A percentile compares a stretch with the other conserved stretches of the same genome.
phyloP scores from a whole-genome alignment of 1,140 invertebrate genomes.

The Sycophaga agraensis region DNA sequence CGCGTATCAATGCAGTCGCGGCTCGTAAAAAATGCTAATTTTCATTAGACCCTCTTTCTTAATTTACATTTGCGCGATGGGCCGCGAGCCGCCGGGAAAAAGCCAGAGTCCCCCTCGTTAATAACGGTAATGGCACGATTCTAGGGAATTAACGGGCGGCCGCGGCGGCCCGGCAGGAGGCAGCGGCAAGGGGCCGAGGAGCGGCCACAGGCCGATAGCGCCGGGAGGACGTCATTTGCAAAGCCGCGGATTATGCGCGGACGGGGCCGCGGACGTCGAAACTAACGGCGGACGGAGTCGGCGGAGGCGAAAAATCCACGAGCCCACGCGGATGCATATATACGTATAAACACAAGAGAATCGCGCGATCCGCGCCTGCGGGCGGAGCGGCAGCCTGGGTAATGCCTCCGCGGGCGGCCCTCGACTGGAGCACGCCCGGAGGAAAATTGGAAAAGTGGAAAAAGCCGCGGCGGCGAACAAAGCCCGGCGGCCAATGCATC shows the following conservation, averaged over 20 bases:
- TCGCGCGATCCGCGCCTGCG: not conserved
- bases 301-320: no score
- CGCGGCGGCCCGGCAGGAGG: no score
- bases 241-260: not conserved
- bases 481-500: no score
- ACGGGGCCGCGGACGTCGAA: not conserved
- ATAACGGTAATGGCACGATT: slow-evolving; percentile 2
- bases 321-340: not conserved
- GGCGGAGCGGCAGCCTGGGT: not conserved
- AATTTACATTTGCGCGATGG: not conserved
- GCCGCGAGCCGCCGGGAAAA: no score
- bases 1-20: no score
- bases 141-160: no score
- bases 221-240: no score
- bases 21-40: slow-evolving; percentile 7
- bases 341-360: not conserved
- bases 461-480: slow-evolving; percentile 1
- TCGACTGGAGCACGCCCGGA: not conserved
- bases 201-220: no score
- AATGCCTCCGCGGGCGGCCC: not conserved
- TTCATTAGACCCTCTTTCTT: not conserved
- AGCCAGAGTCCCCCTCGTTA: not conserved
- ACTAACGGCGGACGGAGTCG: not conserved
- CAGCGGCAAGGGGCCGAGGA: no score
- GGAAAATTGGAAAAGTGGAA: slow-evolving; percentile 13